Conservation (phyloP, 2,797 vertebrate species). For the Staurois parvus region DNA sequence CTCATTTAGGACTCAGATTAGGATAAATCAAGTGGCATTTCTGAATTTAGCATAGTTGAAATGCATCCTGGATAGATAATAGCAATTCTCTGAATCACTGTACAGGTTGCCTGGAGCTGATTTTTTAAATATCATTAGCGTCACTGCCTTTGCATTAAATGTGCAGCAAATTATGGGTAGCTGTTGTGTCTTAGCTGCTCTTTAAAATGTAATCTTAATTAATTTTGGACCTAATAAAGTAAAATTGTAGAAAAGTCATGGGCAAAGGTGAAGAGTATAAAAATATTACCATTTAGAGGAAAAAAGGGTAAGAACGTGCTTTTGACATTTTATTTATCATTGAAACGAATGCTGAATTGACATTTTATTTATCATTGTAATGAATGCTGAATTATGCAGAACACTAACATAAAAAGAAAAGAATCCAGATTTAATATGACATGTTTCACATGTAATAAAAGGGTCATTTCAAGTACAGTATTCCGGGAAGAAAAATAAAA, state of each 20-base stretch:
- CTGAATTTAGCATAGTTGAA: background rate
- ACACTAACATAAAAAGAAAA: constrained; percentile 24
- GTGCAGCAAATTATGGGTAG: background rate
- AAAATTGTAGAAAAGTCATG: background rate
- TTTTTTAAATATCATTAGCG: background rate
- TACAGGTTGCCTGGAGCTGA: background rate
- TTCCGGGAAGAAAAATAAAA: constrained; percentile 44
- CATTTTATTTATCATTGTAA: constrained; percentile 27
- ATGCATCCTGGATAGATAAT: background rate
- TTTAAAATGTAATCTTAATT: background rate
- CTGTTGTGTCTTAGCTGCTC: background rate
- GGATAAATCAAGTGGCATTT: background rate
- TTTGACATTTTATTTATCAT: constrained; percentile 24
- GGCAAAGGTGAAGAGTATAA: background rate
- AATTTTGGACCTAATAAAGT: background rate
- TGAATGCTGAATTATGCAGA: constrained; percentile 18
- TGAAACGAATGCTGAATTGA: constrained; percentile 11
- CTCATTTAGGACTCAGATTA: background rate
- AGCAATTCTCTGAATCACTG: background rate
- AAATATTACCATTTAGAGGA: background rate
- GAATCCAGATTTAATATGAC: constrained; percentile 21
- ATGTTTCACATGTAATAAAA: constrained; percentile 37
- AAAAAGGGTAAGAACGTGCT: background rate
- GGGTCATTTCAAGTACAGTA: constrained; percentile 15
- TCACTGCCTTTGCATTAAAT: background rate